Evolutionary conservation across 2,888 invertebrate genomes (phyloP).

Genomic region (Orgyia antiqua): DNA sequence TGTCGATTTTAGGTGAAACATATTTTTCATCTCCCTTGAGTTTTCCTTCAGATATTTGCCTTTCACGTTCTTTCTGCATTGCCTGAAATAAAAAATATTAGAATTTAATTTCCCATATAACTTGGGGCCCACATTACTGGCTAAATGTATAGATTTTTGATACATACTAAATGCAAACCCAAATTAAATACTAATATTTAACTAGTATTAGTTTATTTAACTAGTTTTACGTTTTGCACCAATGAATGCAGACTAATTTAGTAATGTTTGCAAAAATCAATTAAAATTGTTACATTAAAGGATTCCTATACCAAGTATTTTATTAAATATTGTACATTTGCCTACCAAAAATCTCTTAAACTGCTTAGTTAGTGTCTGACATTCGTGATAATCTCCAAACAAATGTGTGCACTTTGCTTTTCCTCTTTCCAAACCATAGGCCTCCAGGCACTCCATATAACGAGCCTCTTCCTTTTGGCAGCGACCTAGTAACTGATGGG

Average conservation of each 20-base stretch:
- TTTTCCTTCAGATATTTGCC: slow-evolving; percentile 81
- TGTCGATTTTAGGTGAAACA: slow-evolving; percentile 79
- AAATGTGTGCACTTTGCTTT: slow-evolving; percentile 79
- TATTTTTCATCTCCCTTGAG: slow-evolving; percentile 77
- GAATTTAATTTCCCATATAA: too few relatives aligned
- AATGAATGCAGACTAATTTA: too few relatives aligned
- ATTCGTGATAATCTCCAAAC: slow-evolving; percentile 85
- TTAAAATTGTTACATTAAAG: too few relatives aligned
- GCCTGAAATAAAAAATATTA: slow-evolving; percentile 43
- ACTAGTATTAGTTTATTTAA: too few relatives aligned
- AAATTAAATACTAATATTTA: too few relatives aligned
- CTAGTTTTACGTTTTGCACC: too few relatives aligned
- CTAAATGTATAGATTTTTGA: too few relatives aligned
- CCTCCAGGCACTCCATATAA: slow-evolving; percentile 88
- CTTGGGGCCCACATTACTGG: too few relatives aligned
- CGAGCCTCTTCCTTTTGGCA: slow-evolving; percentile 84
- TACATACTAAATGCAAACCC: too few relatives aligned
- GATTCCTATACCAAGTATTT: too few relatives aligned
- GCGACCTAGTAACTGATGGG: slow-evolving; percentile 80
- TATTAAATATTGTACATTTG: too few relatives aligned
- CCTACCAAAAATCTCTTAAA: slow-evolving; percentile 76
- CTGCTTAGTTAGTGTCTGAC: slow-evolving; percentile 79
- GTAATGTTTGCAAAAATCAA: too few relatives aligned
- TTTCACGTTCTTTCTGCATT: slow-evolving; percentile 81
- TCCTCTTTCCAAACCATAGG: slow-evolving; percentile 85